These are phyloP conservation scores for Endotricha flammealis DNA, from an alignment of 2,888 invertebrate species.

Conservation along the genomic window DNA sequence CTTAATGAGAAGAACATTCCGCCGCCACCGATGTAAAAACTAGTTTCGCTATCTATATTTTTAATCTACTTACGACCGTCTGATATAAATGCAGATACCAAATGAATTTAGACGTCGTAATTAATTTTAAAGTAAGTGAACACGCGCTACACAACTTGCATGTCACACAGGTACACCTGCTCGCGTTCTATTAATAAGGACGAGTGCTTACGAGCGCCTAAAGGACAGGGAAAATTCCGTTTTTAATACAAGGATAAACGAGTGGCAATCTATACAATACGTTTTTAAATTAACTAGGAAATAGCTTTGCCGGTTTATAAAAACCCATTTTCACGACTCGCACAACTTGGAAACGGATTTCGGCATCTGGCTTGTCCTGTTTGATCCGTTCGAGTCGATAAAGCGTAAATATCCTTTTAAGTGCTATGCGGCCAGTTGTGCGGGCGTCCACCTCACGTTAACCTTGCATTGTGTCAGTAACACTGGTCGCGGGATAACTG, in stretches of 20 bases:
- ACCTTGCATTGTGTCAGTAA: slow-evolving; percentile 73
- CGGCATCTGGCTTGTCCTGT: slow-evolving; percentile 34
- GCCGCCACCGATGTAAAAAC: slow-evolving; percentile 22
- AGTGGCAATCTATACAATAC: slow-evolving; percentile 28
- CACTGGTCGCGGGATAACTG: slow-evolving; percentile 63
- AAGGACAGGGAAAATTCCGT: slow-evolving; percentile 30
- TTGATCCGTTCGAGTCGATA: slow-evolving; percentile 41
- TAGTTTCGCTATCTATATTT: slow-evolving; percentile 27
- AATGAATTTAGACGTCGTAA: slow-evolving; percentile 16
- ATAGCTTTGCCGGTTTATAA: slow-evolving; percentile 25
- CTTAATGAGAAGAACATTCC: slow-evolving; percentile 34
- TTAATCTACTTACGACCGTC: slow-evolving; percentile 23
- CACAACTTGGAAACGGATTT: slow-evolving; percentile 39
- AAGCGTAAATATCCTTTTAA: slow-evolving; percentile 53
- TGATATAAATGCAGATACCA: slow-evolving; percentile 19
- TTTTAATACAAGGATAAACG: slow-evolving; percentile 32
- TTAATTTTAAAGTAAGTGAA: slow-evolving; percentile 16
- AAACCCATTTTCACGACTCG: slow-evolving; percentile 26
- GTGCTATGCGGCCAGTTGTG: slow-evolving; percentile 43
- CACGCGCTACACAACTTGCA: slow-evolving; percentile 11
- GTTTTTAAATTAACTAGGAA: slow-evolving; percentile 44
- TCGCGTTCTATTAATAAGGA: slow-evolving; percentile 12
- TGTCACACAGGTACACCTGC: slow-evolving; percentile 1
- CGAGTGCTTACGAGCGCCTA: slow-evolving; percentile 1
- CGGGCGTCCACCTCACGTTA: slow-evolving; percentile 64